Percentiles rank a stretch among this genome's conserved stretches.
Conservation (phyloP, 2,888 invertebrate species). For the Sylvicola cinctus region DNA sequence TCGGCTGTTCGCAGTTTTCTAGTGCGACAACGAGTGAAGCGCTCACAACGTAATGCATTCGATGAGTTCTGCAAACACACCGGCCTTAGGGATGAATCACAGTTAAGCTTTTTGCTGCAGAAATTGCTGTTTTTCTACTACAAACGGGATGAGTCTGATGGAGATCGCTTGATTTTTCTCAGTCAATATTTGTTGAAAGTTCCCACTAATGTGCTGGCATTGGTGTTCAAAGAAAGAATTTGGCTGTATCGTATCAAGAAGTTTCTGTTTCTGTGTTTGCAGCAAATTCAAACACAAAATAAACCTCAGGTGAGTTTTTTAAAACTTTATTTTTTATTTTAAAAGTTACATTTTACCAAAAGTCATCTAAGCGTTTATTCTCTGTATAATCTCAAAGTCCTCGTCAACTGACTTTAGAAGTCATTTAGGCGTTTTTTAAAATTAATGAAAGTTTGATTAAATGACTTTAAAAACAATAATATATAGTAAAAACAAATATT, state of each 20-base stretch:
- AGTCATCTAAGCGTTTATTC: no score
- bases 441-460: not conserved
- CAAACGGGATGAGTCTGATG: constrained; percentile 34
- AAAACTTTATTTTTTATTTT: no score
- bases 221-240: constrained; percentile 15
- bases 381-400: no score
- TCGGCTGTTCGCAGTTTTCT: constrained; percentile 59
- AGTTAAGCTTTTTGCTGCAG: constrained; percentile 35
- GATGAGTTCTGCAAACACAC: constrained; percentile 35
- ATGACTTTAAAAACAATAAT: no score
- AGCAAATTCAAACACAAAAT: constrained; percentile 18
- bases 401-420: no score
- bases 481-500: no score
- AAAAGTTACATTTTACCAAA: no score
- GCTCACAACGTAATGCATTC: constrained; percentile 43
- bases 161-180: constrained; percentile 32
- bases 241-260: constrained; percentile 23
- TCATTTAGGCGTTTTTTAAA: not conserved
- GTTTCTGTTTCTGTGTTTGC: constrained; percentile 19
- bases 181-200: constrained; percentile 22
- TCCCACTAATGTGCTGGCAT: constrained; percentile 18
- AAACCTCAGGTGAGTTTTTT: constrained; percentile 8
- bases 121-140: constrained; percentile 63
- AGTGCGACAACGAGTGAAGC: constrained; percentile 42
- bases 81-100: constrained; percentile 23